Percentiles rank a stretch among this genome's conserved stretches.
Conservation (phyloP, 2,797 vertebrate species). For the Odontamblyopus lacepedii region DNA sequence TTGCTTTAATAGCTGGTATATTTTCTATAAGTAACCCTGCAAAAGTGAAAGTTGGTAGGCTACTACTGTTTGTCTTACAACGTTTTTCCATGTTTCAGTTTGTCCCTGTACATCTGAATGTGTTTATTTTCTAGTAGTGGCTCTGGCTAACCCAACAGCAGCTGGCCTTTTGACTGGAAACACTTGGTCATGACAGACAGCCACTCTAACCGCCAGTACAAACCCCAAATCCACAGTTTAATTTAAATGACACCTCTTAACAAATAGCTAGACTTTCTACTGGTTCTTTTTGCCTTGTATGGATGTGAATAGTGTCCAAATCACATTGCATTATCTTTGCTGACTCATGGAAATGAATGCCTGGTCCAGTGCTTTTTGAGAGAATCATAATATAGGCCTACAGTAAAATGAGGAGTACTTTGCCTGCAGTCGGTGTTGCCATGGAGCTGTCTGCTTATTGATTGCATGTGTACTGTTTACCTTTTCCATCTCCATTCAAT, state of each 20-base stretch:
- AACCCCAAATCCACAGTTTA: constrained; percentile 16
- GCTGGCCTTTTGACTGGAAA: constrained; percentile 64
- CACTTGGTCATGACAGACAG: constrained; percentile 51
- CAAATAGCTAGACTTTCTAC: neutral
- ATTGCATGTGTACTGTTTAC: constrained; percentile 8
- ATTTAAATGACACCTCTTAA: constrained; percentile 18
- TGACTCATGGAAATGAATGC: constrained; percentile 6
- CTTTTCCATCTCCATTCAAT: neutral
- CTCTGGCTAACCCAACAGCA: constrained; percentile 44
- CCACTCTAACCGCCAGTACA: constrained; percentile 28
- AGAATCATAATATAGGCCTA: constrained; percentile 4
- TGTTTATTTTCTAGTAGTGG: constrained; percentile 33
- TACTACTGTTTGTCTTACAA: neutral
- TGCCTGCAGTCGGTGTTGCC: constrained; percentile 19
- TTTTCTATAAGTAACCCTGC: neutral
- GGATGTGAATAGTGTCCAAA: constrained; percentile 25
- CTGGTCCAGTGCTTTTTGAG: constrained; percentile 20
- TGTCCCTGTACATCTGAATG: neutral
- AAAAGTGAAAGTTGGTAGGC: neutral
- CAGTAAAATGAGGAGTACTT: constrained; percentile 7
- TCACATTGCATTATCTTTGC: constrained; percentile 21
- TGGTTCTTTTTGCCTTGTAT: constrained; percentile 50
- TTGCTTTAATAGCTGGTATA: neutral
- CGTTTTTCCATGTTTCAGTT: neutral
- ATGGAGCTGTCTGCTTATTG: constrained; percentile 14